Evolutionary conservation across 92 coral and sea anemone species (phyloP).

Genomic region (Plumapathes pennacea): DNA sequence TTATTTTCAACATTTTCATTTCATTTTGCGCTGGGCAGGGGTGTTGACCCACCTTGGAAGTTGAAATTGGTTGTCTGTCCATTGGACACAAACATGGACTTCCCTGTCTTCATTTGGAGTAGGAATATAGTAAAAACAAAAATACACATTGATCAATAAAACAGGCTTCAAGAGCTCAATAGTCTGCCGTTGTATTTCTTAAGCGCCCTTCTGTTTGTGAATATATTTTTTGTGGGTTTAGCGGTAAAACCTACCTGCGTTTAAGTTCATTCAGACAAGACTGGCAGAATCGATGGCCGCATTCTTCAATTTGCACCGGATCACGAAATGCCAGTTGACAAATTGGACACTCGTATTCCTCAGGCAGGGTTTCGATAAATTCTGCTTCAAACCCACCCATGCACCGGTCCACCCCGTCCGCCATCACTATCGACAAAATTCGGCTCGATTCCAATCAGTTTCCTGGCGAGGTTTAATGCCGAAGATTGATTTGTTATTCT

Average conservation of each 20-base stretch:
- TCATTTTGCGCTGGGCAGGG: no score
- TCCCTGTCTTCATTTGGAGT: slow-evolving; percentile 61
- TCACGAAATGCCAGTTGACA: slow-evolving; percentile 98
- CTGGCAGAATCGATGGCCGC: slow-evolving; percentile 97
- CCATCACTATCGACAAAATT: no score
- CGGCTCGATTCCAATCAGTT: no score
- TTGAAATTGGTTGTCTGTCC: slow-evolving; percentile 86
- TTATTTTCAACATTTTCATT: no score
- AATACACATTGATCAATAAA: neutral
- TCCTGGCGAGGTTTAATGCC: no score
- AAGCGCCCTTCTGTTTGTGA: no score
- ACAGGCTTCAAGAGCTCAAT: neutral
- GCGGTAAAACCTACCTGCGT: slow-evolving; percentile 68
- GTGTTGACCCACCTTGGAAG: slow-evolving; percentile 71
- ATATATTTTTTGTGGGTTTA: neutral
- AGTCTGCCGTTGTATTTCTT: no score
- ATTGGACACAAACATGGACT: slow-evolving; percentile 86
- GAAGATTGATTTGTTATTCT: no score
- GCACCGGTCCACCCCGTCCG: slow-evolving; percentile 89
- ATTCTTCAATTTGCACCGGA: slow-evolving; percentile 95
- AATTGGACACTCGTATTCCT: slow-evolving; percentile 97
- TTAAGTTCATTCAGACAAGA: slow-evolving; percentile 92
- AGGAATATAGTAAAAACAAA: neutral
- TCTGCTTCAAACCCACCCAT: slow-evolving; percentile 98
- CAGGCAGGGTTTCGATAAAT: slow-evolving; percentile 76